Evolutionary conservation across 2,113 vertebrate species (phyloP).

Genomic region (Chaetodon trifascialis): DNA sequence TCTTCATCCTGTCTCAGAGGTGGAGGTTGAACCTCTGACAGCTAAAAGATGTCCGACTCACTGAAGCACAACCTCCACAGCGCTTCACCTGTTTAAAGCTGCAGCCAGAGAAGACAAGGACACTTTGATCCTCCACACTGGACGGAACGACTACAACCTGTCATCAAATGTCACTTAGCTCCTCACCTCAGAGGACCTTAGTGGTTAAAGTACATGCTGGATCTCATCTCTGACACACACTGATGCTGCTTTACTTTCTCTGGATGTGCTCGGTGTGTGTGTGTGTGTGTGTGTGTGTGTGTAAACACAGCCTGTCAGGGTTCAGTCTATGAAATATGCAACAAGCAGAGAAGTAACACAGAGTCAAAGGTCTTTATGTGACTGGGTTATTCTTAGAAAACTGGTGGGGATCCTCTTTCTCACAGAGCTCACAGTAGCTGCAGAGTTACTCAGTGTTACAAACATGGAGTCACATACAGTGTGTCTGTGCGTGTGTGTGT

Average conservation of each 20-base stretch:
- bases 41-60: conserved; percentile 27
- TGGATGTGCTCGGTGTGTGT: not conserved
- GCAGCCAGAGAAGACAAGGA: conserved; percentile 18
- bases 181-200: conserved; percentile 8
- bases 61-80: conserved; percentile 41
- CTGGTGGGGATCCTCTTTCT: not conserved
- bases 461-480: not conserved
- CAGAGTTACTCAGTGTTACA: not conserved
- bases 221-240: conserved; percentile 11
- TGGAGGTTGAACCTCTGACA: conserved; percentile 12
- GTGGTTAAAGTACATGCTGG: not conserved
- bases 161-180: conserved; percentile 26
- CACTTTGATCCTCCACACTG: not conserved
- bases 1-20: conserved; percentile 12
- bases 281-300: not conserved
- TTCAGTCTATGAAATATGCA: conserved; percentile 21
- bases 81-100: conserved; percentile 23
- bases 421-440: not conserved
- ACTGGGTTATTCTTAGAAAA: not conserved
- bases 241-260: not conserved
- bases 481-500: not conserved
- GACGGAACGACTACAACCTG: conserved; percentile 16
- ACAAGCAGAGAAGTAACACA: not conserved
- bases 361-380: not conserved
- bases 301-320: not conserved